phyloP scores from a whole-genome alignment of 2,888 invertebrate genomes.

The Peribatodes rhomboidaria region DNA sequence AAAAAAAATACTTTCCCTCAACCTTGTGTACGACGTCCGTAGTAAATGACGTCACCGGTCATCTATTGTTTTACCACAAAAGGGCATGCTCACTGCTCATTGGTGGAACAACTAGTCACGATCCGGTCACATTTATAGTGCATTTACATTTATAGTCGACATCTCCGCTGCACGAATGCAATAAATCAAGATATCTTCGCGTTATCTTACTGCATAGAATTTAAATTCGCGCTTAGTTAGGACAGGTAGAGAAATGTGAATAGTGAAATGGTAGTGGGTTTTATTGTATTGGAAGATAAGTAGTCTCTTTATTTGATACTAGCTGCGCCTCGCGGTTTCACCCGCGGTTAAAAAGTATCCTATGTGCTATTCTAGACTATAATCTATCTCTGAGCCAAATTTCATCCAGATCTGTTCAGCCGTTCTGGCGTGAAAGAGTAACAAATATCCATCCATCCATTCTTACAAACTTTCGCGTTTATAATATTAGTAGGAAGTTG shows the following conservation, averaged over 20 bases:
- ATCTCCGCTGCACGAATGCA: conserved; percentile 45
- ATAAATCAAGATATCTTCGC: conserved; percentile 46
- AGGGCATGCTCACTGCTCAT: conserved; percentile 11
- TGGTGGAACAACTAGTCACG: conserved; percentile 30
- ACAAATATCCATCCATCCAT: no score
- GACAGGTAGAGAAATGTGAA: conserved; percentile 34
- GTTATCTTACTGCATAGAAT: conserved; percentile 44
- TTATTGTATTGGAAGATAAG: not conserved
- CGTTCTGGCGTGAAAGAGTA: no score
- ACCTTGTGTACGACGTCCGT: not conserved
- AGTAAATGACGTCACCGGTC: conserved; percentile 9
- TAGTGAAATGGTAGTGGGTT: conserved; percentile 7
- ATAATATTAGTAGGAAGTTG: no score
- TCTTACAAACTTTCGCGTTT: no score
- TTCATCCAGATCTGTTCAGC: no score
- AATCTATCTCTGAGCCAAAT: no score
- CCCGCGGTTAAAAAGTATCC: no score
- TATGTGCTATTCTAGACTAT: no score
- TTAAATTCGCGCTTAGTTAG: conserved; percentile 41
- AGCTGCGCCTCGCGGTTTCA: no score
- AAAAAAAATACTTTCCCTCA: no score
- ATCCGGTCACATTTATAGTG: conserved; percentile 25
- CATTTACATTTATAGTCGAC: conserved; percentile 37
- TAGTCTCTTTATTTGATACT: no score
- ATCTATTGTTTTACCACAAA: conserved; percentile 5